These are phyloP conservation scores for Psittacula cyanocephala DNA, from an alignment of 2,113 vertebrate genomes.

Conservation along the genomic window DNA sequence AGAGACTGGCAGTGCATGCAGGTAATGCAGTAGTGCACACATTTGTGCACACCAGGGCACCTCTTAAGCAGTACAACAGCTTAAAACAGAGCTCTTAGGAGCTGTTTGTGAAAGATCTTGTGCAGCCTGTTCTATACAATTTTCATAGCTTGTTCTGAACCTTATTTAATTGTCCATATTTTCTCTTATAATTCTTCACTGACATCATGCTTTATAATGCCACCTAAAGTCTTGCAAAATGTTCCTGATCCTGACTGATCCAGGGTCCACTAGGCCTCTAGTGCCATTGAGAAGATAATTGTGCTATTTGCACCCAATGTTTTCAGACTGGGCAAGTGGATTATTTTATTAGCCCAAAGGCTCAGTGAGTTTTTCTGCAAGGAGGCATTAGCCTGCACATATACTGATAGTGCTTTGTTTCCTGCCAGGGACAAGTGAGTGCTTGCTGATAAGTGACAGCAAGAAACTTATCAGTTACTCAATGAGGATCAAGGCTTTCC, in stretches of 20 bases:
- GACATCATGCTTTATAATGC: neutral
- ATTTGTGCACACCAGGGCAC: neutral
- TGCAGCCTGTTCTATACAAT: neutral
- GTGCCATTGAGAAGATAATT: neutral
- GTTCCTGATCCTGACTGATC: neutral
- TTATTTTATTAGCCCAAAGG: neutral
- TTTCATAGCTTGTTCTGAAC: neutral
- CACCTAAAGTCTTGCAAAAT: neutral
- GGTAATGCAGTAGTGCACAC: neutral
- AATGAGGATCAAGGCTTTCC: neutral
- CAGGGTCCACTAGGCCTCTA: neutral
- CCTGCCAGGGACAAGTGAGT: neutral
- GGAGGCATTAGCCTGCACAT: neutral
- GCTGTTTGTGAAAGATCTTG: neutral
- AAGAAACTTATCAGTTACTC: neutral
- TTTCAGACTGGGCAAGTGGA: neutral
- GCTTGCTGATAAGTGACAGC: neutral
- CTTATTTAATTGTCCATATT: neutral
- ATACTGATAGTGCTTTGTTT: accelerated
- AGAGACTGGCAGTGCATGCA: neutral
- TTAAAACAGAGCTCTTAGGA: neutral
- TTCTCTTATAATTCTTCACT: neutral
- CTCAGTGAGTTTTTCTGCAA: neutral
- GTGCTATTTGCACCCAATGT: neutral
- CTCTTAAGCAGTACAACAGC: neutral